Percentiles rank a stretch among this genome's conserved stretches.
These are phyloP conservation scores for Prietella phreatophila DNA, from an alignment of 2,113 vertebrate species.

Conservation along the genomic window DNA sequence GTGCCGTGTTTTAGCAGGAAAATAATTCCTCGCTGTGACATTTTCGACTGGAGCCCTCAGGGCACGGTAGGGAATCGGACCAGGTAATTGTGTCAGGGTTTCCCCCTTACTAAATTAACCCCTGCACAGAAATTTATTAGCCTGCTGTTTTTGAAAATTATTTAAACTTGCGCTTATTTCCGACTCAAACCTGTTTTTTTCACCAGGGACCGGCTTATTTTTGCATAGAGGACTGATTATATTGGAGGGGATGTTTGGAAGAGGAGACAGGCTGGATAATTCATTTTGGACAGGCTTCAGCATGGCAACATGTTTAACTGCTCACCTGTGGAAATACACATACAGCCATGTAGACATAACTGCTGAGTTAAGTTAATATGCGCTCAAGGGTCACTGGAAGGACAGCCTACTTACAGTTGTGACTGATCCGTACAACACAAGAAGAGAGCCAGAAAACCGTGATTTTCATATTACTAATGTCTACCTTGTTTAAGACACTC, in stretches of 20 bases:
- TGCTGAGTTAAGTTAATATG: constrained; percentile 59
- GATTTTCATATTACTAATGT: constrained; percentile 43
- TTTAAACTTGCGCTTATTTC: constrained; percentile 73
- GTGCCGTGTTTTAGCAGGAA: constrained; percentile 57
- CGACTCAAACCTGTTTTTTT: constrained; percentile 16
- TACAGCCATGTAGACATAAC: constrained; percentile 45
- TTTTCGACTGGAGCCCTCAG: constrained; percentile 71
- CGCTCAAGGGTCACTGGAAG: constrained; percentile 56
- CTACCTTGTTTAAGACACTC: not conserved
- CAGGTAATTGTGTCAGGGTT: constrained; percentile 73
- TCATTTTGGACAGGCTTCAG: constrained; percentile 51
- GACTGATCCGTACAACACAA: constrained; percentile 49
- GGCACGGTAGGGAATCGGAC: constrained; percentile 70
- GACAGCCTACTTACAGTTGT: constrained; percentile 41
- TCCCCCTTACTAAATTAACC: constrained; percentile 76
- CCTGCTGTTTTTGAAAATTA: constrained; percentile 71
- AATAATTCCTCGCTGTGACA: constrained; percentile 62
- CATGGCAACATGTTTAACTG: constrained; percentile 55
- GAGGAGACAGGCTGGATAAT: constrained; percentile 58
- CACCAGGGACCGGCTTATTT: constrained; percentile 44
- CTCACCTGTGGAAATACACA: constrained; percentile 67
- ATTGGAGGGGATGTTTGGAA: constrained; percentile 61
- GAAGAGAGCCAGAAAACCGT: constrained; percentile 51
- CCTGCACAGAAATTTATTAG: constrained; percentile 74
- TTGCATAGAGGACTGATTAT: constrained; percentile 55